Conservation (phyloP, 2,113 vertebrate genomes). For the Rhea pennata region DNA sequence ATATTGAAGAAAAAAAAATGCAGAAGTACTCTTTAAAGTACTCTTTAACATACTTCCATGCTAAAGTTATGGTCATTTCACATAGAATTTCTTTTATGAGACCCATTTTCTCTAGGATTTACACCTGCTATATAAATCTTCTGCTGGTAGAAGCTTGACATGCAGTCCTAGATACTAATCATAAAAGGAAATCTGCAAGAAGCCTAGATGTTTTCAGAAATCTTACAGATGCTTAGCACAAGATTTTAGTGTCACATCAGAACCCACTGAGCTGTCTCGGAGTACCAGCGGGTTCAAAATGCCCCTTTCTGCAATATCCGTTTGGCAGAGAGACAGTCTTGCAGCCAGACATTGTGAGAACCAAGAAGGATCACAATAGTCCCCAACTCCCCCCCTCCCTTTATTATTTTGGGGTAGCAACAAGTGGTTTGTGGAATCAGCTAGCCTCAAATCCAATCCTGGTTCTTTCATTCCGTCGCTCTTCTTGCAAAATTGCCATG, state of each 20-base stretch:
- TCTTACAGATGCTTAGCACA: background rate
- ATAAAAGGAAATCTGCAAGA: background rate
- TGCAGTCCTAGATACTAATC: background rate
- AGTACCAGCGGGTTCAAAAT: background rate
- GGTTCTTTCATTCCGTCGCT: background rate
- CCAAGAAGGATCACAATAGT: background rate
- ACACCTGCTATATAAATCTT: background rate
- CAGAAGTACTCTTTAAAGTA: constrained; percentile 6
- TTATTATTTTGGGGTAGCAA: background rate
- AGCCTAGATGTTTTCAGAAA: background rate
- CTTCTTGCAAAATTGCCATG: background rate
- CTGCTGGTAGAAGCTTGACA: background rate
- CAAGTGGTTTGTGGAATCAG: background rate
- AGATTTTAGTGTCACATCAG: background rate
- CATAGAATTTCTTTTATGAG: constrained; percentile 23
- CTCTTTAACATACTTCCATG: background rate
- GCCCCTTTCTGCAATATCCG: background rate
- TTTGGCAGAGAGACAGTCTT: background rate
- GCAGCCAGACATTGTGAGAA: background rate
- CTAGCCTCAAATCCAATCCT: background rate
- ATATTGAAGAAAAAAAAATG: constrained; percentile 5
- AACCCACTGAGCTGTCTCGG: background rate
- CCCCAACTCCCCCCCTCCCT: background rate
- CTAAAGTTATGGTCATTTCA: constrained; percentile 31
- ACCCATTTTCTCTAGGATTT: constrained; percentile 19